Evolutionary conservation across 1,140 invertebrate genomes (phyloP).

Genomic region (Spodoptera frugiperda): DNA sequence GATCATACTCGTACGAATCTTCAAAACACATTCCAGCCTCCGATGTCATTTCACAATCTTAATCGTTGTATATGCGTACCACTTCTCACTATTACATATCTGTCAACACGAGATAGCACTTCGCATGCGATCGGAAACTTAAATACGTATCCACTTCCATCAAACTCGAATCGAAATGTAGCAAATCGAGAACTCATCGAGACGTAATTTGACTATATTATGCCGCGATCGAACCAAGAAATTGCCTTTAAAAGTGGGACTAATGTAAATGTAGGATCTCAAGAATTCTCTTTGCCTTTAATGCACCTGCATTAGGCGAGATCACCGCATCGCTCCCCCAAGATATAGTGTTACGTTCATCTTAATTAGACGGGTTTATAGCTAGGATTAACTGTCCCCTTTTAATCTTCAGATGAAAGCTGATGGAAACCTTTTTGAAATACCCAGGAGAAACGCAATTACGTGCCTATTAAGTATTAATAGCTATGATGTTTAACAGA

Average conservation of each 20-base stretch:
- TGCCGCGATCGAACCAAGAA: conserved; percentile 40
- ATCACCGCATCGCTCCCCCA: conserved; percentile 42
- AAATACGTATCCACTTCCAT: conserved; percentile 34
- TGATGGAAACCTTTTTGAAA: conserved; percentile 49
- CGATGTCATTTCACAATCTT: not conserved
- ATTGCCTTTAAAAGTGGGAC: conserved; percentile 19
- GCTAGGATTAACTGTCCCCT: conserved; percentile 54
- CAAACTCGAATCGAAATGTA: conserved; percentile 36
- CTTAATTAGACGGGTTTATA: conserved; percentile 53
- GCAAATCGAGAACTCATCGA: conserved; percentile 36
- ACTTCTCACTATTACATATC: conserved; percentile 15
- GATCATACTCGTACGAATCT: not conserved
- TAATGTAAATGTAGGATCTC: conserved; percentile 45
- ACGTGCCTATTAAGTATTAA: conserved; percentile 60
- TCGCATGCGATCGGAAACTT: conserved; percentile 11
- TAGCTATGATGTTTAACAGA: conserved; percentile 49
- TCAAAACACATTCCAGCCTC: too few relatives aligned
- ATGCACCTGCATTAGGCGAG: conserved; percentile 54
- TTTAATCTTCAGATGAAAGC: conserved; percentile 50
- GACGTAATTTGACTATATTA: conserved; percentile 38
- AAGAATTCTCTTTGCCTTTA: conserved; percentile 55
- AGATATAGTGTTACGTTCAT: conserved; percentile 39
- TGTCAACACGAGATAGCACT: conserved; percentile 36
- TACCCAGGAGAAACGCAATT: conserved; percentile 55
- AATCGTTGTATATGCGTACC: conserved; percentile 1